Percentiles rank a stretch among this genome's conserved stretches.
Conservation (phyloP, 1,140 invertebrate species). For the Leptopilina clavipes region DNA sequence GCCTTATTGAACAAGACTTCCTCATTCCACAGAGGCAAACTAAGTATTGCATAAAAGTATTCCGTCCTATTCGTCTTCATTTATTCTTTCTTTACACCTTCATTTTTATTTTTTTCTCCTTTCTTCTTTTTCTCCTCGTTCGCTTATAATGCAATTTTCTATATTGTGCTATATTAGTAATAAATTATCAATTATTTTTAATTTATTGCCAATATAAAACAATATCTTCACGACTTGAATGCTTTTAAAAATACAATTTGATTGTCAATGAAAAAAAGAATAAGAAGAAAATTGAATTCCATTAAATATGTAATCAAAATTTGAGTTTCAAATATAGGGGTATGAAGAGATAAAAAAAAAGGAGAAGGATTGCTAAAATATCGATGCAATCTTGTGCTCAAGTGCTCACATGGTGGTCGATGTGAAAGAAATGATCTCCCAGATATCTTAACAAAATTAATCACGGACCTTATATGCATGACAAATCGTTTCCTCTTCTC, state of each 20-base stretch:
- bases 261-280: not conserved
- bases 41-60: constrained; percentile 60
- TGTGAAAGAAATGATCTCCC: constrained; percentile 7
- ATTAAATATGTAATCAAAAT: not conserved
- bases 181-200: not conserved
- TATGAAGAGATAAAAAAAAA: not conserved
- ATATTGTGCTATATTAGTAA: not conserved
- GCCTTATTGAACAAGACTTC: constrained; percentile 56
- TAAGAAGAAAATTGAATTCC: not conserved
- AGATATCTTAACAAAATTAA: constrained; percentile 21
- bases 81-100: constrained; percentile 6
- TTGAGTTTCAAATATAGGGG: not conserved
- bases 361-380: not conserved
- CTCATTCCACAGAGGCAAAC: constrained; percentile 60
- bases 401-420: not conserved
- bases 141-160: not conserved
- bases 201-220: constrained; percentile 9
- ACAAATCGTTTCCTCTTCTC: constrained; percentile 22
- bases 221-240: not conserved
- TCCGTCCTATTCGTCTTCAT: constrained; percentile 37
- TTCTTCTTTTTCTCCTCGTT: not conserved
- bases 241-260: no score
- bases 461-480: constrained; percentile 5
- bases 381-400: not conserved
- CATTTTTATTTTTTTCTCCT: constrained; percentile 11